A percentile compares a stretch with the other conserved stretches of the same genome.
Conservation (phyloP, 2,888 invertebrate species). For the Gryllus longicercus region DNA sequence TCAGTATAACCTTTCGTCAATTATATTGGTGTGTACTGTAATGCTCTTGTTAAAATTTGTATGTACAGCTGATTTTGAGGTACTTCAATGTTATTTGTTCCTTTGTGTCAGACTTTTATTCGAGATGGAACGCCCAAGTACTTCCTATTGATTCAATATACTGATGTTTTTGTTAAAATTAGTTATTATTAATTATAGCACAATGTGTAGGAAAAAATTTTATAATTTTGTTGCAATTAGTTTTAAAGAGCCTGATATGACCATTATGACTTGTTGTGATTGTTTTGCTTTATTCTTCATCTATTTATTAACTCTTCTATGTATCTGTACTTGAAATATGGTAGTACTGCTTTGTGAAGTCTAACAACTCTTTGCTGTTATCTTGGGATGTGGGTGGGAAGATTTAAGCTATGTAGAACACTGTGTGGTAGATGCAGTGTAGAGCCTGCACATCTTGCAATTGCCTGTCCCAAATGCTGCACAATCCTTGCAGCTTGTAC, state of each 20-base stretch:
- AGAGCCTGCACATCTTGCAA: neutral
- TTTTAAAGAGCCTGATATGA: slow-evolving; percentile 17
- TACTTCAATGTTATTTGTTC: too few relatives aligned
- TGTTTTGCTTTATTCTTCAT: neutral
- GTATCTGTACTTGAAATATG: neutral
- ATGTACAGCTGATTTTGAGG: neutral
- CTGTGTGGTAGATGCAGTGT: neutral
- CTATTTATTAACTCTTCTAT: neutral
- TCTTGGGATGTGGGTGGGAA: neutral
- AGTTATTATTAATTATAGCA: neutral
- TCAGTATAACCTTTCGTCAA: slow-evolving; percentile 17
- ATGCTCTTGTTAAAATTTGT: slow-evolving; percentile 3
- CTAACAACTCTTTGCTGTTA: neutral
- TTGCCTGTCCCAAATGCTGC: slow-evolving; percentile 6
- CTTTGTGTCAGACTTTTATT: too few relatives aligned
- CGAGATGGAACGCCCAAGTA: too few relatives aligned
- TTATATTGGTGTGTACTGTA: slow-evolving; percentile 17
- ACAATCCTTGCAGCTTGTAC: neutral
- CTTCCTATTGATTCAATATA: too few relatives aligned
- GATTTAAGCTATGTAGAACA: neutral
- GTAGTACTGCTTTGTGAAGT: neutral
- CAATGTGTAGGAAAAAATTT: slow-evolving; percentile 1
- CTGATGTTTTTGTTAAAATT: neutral
- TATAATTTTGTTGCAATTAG: slow-evolving; percentile 8
- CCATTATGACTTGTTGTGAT: slow-evolving; percentile 6